A percentile compares a stretch with the other conserved stretches of the same genome.
These are phyloP conservation scores for Zele albiditarsus DNA, from an alignment of 2,888 invertebrate genomes.

Conservation along the genomic window DNA sequence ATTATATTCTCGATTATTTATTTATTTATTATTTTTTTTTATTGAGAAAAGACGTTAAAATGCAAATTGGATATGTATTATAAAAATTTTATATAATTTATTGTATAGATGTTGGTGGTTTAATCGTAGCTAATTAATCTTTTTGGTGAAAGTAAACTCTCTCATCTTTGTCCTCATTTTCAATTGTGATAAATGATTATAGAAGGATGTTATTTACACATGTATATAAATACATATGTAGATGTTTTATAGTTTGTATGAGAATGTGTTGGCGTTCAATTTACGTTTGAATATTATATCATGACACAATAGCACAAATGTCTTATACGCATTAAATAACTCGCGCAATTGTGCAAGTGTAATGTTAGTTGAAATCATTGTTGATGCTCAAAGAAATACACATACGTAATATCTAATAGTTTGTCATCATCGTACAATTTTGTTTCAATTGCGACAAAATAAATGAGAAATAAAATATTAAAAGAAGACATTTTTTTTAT, in stretches of 20 bases:
- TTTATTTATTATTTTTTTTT: neutral
- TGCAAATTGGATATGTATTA: neutral
- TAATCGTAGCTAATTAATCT: slow-evolving; percentile 67
- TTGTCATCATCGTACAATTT: neutral
- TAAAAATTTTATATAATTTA: slow-evolving; percentile 10
- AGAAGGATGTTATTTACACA: slow-evolving; percentile 31
- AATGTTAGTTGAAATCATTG: slow-evolving; percentile 52
- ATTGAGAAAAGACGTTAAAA: neutral
- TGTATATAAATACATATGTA: slow-evolving; percentile 1
- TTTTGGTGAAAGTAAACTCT: slow-evolving; percentile 55
- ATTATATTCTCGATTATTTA: neutral
- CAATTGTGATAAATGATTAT: slow-evolving; percentile 33
- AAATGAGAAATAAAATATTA: neutral
- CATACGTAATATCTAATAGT: neutral
- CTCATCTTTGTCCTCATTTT: slow-evolving; percentile 37
- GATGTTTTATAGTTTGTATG: neutral
- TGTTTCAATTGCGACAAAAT: neutral
- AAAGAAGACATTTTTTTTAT: neutral
- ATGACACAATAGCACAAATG: neutral
- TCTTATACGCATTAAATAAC: slow-evolving; percentile 8
- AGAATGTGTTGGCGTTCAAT: slow-evolving; percentile 4
- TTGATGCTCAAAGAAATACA: slow-evolving; percentile 60
- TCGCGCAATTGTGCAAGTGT: slow-evolving; percentile 28
- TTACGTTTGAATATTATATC: slow-evolving; percentile 3
- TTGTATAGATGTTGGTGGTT: slow-evolving; percentile 6